Percentiles rank a stretch among this genome's conserved stretches.
These are phyloP conservation scores for Leptinotarsa texana DNA, from an alignment of 1,140 invertebrate genomes.

Conservation along the genomic window DNA sequence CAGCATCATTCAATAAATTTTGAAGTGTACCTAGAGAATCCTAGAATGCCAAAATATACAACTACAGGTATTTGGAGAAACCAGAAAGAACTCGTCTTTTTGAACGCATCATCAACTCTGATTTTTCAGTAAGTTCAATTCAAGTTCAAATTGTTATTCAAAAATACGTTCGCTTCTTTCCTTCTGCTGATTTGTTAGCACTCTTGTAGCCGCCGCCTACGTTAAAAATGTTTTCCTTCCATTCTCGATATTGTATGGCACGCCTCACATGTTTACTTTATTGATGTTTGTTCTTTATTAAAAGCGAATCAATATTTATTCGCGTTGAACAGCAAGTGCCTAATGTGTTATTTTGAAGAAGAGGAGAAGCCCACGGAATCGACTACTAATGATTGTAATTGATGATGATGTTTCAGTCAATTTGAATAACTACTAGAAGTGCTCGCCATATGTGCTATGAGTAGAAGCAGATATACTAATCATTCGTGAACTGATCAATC, in stretches of 20 bases:
- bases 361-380: background rate
- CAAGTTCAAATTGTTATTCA: background rate
- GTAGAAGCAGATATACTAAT: no score
- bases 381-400: background rate
- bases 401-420: background rate
- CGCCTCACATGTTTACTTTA: conserved; percentile 16
- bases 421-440: no score
- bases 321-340: background rate
- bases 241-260: conserved; percentile 5
- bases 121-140: background rate
- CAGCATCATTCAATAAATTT: no score
- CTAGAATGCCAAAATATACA: no score
- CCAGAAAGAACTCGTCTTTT: no score
- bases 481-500: no score
- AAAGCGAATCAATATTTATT: conserved; percentile 9
- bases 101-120: no score
- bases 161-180: background rate
- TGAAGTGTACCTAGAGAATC: no score
- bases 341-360: background rate
- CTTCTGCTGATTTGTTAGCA: background rate
- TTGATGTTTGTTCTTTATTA: conserved; percentile 3
- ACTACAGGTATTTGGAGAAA: no score
- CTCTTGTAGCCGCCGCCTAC: background rate
- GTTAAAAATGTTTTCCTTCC: conserved; percentile 2
- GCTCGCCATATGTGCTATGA: no score